A percentile compares a stretch with the other conserved stretches of the same genome.
These are phyloP conservation scores for Ostrea denselamellosa DNA, from an alignment of 1,140 invertebrate species.

Conservation along the genomic window DNA sequence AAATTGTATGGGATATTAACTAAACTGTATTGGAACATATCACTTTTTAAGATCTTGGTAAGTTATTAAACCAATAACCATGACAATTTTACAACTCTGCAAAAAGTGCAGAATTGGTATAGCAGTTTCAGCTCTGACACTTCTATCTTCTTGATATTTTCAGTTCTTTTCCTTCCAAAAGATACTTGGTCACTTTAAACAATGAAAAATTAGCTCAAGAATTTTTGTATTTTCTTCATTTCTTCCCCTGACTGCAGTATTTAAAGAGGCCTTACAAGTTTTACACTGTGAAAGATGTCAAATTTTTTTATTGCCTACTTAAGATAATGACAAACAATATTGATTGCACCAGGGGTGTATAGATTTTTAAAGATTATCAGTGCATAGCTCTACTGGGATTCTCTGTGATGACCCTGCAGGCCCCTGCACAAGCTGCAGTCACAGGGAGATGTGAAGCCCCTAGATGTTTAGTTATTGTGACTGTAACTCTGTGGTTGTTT, in stretches of 20 bases:
- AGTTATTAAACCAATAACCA: background rate
- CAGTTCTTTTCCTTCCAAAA: background rate
- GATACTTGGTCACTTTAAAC: background rate
- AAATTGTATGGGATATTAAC: background rate
- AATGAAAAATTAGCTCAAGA: background rate
- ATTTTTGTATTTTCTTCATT: background rate
- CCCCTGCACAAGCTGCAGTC: background rate
- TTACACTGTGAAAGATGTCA: background rate
- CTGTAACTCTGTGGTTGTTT: slow-evolving; percentile 33
- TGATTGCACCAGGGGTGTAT: background rate
- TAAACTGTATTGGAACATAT: background rate
- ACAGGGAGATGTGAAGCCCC: background rate
- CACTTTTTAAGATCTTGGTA: background rate
- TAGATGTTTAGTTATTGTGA: slow-evolving; percentile 35
- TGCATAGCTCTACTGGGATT: background rate
- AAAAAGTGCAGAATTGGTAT: background rate
- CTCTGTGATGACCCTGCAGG: background rate
- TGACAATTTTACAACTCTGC: background rate
- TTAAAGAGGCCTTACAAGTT: background rate
- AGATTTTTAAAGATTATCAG: background rate
- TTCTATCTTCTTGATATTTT: background rate
- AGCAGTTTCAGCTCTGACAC: background rate
- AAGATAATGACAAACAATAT: background rate
- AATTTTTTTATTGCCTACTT: background rate
- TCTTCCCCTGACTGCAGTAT: slow-evolving; percentile 3